A percentile compares a stretch with the other conserved stretches of the same genome.
Conservation (phyloP, 2,113 vertebrate species). For the Smithornis capensis region DNA sequence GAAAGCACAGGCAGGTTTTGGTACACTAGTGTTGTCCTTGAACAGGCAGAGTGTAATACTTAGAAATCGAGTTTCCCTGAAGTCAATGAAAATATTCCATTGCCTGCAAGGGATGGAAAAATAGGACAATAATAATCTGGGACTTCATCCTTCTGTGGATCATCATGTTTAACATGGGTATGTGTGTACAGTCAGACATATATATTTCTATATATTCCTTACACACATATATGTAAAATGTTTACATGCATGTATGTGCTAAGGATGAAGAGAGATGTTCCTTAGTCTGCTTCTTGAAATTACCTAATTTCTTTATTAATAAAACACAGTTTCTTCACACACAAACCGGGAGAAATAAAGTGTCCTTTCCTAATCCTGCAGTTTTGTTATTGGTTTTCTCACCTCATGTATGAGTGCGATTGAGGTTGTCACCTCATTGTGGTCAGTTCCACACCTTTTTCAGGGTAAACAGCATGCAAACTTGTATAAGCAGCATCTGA, state of each 20-base stretch:
- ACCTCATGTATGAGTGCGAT: constrained; percentile 50
- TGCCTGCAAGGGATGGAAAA: not conserved
- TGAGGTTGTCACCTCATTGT: constrained; percentile 65
- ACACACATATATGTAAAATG: not conserved
- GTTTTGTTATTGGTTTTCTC: constrained; percentile 59
- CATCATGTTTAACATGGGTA: not conserved
- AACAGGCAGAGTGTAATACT: not conserved
- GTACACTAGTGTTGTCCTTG: not conserved
- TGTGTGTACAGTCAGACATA: not conserved
- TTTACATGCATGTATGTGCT: not conserved
- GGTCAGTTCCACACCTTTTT: constrained; percentile 62
- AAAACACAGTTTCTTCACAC: not conserved
- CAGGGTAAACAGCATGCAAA: constrained; percentile 41
- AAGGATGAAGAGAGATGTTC: not conserved
- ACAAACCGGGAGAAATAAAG: constrained; percentile 26
- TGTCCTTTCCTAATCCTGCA: not conserved
- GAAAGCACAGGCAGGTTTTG: not conserved
- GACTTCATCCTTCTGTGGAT: not conserved
- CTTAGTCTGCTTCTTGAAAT: not conserved
- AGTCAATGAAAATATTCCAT: not conserved
- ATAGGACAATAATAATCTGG: not conserved
- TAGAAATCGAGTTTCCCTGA: not conserved
- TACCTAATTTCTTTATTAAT: not conserved
- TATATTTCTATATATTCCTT: not conserved
- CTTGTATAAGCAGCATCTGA: constrained; percentile 31